Base-by-base conservation (phyloP, 2,797 vertebrate species). In the Anguilla marmorata region DNA sequence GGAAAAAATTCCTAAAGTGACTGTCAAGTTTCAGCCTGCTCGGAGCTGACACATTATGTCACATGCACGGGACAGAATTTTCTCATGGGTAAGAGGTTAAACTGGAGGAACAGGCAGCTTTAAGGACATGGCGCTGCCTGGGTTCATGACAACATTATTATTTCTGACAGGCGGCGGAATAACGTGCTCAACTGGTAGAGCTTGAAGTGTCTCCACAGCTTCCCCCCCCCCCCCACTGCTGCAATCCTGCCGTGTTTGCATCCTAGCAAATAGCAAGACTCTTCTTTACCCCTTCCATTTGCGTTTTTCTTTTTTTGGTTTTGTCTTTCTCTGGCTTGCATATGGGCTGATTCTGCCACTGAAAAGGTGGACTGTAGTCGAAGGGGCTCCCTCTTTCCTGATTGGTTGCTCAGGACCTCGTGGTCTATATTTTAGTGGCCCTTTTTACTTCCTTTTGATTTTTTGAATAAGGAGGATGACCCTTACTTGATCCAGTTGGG, bases 31-130 rank as follows among this genome's bases (percentile, higher is more conserved):
- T 41, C 41, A 80, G 76, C 19, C 4, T 48, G 76, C 76, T n/a
- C 41, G 24, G 41, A 48, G 76, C 7, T 80, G 76, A 80, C 76
- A 80, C 76, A n/a, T 80, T 21, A 24, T 80, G 76, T 80, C 45
- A 48, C 45, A 48, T 12, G 24, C 21, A 45, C 41, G 7, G 76
- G 76, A 80, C 41, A 48, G 45, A 48, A n/a, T 80, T 80, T 80
- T 80, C 76, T 80, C 45, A n/a, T 45, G 76, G 76, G 76, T 80
- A 80, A 50, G 76, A 80, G 45, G 76, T 21, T 80, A 80, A 80
- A 80, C 76, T 80, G 76, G 76, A 80, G 76, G 41, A 80, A 48
- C 76, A 45, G 45, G 76, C 76, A 45, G 24, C 45, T 45, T 80
- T 48, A 80, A n/a, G 76, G 76, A 85, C 85, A 45, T 66, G 6